A percentile compares a stretch with the other conserved stretches of the same genome.
Evolutionary conservation across 2,888 invertebrate species (phyloP).

Genomic region (Phymatocera aterrima): DNA sequence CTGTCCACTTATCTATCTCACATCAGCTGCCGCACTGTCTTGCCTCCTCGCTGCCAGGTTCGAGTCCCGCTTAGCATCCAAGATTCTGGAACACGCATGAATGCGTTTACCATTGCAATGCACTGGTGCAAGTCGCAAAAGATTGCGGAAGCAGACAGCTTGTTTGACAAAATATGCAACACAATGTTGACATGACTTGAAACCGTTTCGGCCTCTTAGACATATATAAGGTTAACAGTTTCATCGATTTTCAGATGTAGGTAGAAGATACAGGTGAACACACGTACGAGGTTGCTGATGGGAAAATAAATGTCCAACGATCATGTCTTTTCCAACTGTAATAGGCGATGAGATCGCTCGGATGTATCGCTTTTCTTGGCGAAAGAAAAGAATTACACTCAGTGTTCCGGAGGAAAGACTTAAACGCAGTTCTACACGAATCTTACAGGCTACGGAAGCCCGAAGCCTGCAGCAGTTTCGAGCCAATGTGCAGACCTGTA

Average conservation of each 20-base stretch:
- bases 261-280: neutral
- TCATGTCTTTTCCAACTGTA: neutral
- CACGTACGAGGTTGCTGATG: neutral
- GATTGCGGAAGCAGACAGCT: neutral
- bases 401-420: neutral
- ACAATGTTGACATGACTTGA: neutral
- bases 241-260: neutral
- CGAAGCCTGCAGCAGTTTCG: slow-evolving; percentile 25
- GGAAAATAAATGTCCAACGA: neutral
- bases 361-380: neutral
- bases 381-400: neutral
- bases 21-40: slow-evolving; percentile 56
- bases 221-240: neutral
- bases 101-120: neutral
- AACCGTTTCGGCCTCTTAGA: neutral
- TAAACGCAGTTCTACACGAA: slow-evolving; percentile 35
- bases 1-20: slow-evolving; percentile 69
- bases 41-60: slow-evolving; percentile 51
- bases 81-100: slow-evolving; percentile 12
- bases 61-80: slow-evolving; percentile 20
- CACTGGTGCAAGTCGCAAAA: neutral
- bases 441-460: slow-evolving; percentile 16
- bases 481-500: slow-evolving; percentile 11
- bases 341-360: slow-evolving; percentile 1
- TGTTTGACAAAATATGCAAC: slow-evolving; percentile 6